Base-by-base conservation (phyloP, 2,113 vertebrate species). In the Aythya baeri region DNA sequence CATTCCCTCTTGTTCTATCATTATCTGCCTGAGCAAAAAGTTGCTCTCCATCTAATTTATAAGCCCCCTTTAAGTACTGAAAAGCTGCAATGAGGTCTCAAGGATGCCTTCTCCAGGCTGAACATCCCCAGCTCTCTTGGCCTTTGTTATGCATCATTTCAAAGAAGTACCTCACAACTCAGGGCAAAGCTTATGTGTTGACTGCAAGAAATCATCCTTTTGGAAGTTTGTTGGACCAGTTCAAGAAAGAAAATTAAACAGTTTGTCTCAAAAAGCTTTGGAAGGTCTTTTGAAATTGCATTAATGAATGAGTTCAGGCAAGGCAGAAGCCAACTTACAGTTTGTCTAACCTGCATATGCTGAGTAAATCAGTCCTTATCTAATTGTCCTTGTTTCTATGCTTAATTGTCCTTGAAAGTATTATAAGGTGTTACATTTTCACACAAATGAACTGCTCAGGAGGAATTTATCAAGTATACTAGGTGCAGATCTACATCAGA, bases 371-470 rank as follows among this genome's bases (percentile, higher is more conserved):
- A 79, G 66, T 58, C 76, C 59, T 90, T 83, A 78, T 66, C 80
- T 95, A 92, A 93, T 94, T 79, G 67, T 75, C 83, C 90, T 86
- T 78, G 49, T 65, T 94, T 61, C 70, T 86, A 83, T 94, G 78
- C 38, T 38, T 91, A 93, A 93, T 90, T 95, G 83, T 79, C 92
- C 90, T 92, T 94, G 88, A 84, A 94, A 73, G 27, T 62, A 84
- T 90, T 68, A 76, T 65, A 75, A 86, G 49, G 61, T 58, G 16
- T 17, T 93, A 66, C 44, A 82, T 84, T 92, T 92, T 79, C 73
- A 90, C 70, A 91, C 14, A 88, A 93, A 66, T 86, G 5, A 89
- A 74, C 55, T 80, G 46, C 78, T 93, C 44, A 46, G 59, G 46
- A 89, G 66, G 84, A 93, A 93, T 82, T 65, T 22, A 1, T 86